Evolutionary conservation across 2,888 invertebrate genomes (phyloP).

Genomic region (Lycophotia porphyrea): DNA sequence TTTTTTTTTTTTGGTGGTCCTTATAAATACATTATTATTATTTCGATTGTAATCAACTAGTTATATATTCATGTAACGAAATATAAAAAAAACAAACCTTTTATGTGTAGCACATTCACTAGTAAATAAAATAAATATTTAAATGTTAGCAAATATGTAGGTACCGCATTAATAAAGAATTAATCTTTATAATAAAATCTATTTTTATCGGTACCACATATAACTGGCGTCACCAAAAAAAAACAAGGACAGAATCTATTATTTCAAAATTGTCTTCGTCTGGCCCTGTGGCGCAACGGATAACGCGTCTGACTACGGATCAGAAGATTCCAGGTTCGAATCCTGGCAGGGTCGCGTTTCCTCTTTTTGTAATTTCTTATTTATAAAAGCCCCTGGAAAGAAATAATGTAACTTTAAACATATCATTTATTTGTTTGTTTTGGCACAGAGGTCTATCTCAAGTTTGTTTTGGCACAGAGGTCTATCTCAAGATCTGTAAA

Average conservation of each 20-base stretch:
- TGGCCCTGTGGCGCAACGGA: slow-evolving; percentile 92
- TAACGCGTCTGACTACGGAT: slow-evolving; percentile 94
- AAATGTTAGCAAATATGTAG: neutral
- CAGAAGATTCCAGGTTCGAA: slow-evolving; percentile 93
- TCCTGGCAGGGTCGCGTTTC: slow-evolving; percentile 90
- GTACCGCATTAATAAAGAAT: neutral
- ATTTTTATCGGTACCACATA: slow-evolving; percentile 30
- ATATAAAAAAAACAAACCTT: neutral
- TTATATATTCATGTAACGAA: neutral
- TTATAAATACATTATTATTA: no score
- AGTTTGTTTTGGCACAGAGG: neutral
- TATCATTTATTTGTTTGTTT: neutral
- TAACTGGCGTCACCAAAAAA: slow-evolving; percentile 27
- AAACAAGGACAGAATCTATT: neutral
- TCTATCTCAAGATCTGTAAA: neutral
- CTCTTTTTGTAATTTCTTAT: slow-evolving; percentile 27
- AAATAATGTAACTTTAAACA: neutral
- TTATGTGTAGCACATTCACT: no score
- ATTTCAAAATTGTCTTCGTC: accelerated
- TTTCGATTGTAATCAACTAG: neutral
- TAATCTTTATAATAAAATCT: slow-evolving; percentile 3
- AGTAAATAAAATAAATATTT: no score
- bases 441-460: neutral
- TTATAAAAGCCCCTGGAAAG: neutral
- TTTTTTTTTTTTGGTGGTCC: no score